These are phyloP conservation scores for Brachionus sp. DNA, from an alignment of 1,140 invertebrate species.

Conservation along the genomic window DNA sequence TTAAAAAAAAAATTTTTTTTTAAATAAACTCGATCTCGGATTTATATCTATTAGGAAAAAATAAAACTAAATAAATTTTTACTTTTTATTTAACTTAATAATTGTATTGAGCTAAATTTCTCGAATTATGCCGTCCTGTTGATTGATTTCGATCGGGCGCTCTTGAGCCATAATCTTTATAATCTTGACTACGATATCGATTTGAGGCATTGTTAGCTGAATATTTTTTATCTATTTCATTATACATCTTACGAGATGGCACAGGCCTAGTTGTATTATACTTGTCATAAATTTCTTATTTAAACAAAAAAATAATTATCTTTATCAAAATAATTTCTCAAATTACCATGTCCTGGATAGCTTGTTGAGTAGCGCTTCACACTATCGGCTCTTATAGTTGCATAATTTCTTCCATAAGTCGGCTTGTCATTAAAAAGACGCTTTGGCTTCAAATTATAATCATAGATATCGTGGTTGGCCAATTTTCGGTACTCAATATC, in stretches of 20 bases:
- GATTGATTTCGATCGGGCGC: neutral
- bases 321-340: neutral
- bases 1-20: neutral
- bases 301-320: neutral
- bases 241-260: neutral
- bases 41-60: neutral
- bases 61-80: neutral
- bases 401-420: neutral
- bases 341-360: neutral
- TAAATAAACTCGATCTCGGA: no score
- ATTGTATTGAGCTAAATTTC: neutral
- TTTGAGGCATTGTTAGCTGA: neutral
- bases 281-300: neutral
- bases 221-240: neutral
- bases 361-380: neutral
- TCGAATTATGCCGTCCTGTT: neutral
- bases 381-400: neutral
- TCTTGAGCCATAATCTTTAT: neutral
- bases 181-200: neutral
- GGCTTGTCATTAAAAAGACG: neutral
- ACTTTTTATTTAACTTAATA: neutral
- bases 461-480: neutral
- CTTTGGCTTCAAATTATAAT: neutral
- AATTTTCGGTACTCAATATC: conserved; percentile 1
- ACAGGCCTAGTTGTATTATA: neutral